Evolutionary conservation across 1,140 invertebrate genomes (phyloP).

Genomic region (Spodoptera litura): DNA sequence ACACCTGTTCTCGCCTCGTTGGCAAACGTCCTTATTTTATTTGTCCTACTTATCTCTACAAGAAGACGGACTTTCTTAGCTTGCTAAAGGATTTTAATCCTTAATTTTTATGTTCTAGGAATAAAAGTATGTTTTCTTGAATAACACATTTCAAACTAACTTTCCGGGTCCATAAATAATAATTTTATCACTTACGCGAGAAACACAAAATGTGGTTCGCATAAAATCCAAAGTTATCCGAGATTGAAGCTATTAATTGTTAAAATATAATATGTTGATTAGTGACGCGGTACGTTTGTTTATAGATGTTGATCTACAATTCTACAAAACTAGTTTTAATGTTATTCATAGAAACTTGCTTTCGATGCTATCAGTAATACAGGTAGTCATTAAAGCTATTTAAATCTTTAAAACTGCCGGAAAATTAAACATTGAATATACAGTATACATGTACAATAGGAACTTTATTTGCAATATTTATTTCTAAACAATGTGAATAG

Average conservation of each 20-base stretch:
- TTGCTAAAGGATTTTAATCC: too few species aligned
- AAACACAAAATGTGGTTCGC: neutral
- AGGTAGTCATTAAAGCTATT: constrained; percentile 35
- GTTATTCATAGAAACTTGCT: constrained; percentile 34
- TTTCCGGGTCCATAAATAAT: too few species aligned
- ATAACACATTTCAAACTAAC: too few species aligned
- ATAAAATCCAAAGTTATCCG: neutral
- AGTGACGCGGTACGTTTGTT: constrained; percentile 33
- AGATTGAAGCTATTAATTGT: constrained; percentile 5
- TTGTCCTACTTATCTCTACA: too few species aligned
- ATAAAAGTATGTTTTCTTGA: too few species aligned
- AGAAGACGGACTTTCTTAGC: too few species aligned
- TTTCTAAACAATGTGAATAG: neutral
- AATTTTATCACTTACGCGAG: too few species aligned
- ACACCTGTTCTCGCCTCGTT: too few species aligned
- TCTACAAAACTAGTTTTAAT: constrained; percentile 25
- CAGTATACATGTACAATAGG: neutral
- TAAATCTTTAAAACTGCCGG: constrained; percentile 16
- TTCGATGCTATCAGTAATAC: constrained; percentile 20
- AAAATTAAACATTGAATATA: constrained; percentile 2
- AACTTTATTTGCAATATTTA: neutral
- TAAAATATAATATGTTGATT: constrained; percentile 22
- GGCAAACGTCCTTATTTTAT: too few species aligned
- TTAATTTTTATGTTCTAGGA: too few species aligned
- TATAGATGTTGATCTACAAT: constrained; percentile 15